phyloP scores from a whole-genome alignment of 2,113 vertebrate genomes.

The Pogona vitticeps region DNA sequence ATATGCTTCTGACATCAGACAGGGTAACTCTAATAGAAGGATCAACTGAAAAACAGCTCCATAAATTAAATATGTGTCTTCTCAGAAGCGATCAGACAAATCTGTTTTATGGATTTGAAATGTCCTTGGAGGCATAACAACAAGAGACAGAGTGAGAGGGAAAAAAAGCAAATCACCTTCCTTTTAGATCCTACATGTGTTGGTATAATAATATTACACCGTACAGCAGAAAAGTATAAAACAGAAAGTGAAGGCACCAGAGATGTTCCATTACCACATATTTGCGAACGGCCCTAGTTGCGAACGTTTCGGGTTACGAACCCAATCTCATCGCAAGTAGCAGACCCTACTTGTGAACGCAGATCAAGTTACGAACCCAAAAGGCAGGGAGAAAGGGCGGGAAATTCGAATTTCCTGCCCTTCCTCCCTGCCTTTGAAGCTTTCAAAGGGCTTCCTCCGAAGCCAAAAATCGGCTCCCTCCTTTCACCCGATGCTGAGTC shows the following conservation, averaged over 20 bases:
- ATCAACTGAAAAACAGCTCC: slow-evolving; percentile 35
- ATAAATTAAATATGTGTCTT: slow-evolving; percentile 32
- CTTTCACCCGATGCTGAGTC: too few relatives aligned
- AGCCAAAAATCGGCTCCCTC: too few relatives aligned
- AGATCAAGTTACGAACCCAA: too few relatives aligned
- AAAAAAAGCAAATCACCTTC: slow-evolving; percentile 14
- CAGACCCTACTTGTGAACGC: too few relatives aligned
- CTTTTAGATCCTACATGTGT: not conserved
- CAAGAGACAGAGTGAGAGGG: not conserved
- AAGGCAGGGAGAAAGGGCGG: too few relatives aligned
- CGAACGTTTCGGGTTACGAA: too few relatives aligned
- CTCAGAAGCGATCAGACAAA: slow-evolving; percentile 30
- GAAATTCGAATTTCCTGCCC: too few relatives aligned
- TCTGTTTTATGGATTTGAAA: slow-evolving; percentile 27
- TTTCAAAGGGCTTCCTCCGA: too few relatives aligned
- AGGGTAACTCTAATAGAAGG: slow-evolving; percentile 22
- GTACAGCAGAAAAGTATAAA: not conserved
- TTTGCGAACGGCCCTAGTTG: too few relatives aligned
- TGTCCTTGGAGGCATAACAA: not conserved
- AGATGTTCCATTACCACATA: not conserved
- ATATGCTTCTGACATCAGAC: slow-evolving; percentile 14
- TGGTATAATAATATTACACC: not conserved
- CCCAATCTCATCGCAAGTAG: too few relatives aligned
- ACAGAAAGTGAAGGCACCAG: not conserved
- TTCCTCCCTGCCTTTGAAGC: too few relatives aligned